Conservation (phyloP, 1,140 invertebrate genomes). For the Thaumetopoea pityocampa region DNA sequence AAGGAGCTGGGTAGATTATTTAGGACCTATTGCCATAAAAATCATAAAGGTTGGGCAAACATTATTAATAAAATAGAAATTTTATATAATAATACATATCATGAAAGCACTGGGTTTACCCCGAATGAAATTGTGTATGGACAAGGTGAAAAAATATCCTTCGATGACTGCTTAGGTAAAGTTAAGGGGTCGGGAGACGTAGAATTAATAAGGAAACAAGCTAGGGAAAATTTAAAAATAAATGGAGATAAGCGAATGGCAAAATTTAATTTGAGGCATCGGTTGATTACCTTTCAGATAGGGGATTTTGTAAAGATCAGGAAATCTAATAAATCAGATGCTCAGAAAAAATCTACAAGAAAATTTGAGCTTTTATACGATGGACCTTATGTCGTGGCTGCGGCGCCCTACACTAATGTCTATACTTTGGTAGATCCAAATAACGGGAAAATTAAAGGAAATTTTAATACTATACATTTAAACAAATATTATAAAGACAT, state of each 20-base stretch:
- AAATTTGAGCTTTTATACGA: slow-evolving; percentile 26
- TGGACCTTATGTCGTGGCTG: slow-evolving; percentile 17
- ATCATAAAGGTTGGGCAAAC: slow-evolving; percentile 25
- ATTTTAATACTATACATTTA: slow-evolving; percentile 23
- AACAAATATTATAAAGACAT: not conserved
- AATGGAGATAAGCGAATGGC: not conserved
- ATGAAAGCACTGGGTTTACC: slow-evolving; percentile 37
- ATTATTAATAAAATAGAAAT: no score
- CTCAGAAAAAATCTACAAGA: slow-evolving; percentile 16
- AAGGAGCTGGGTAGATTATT: slow-evolving; percentile 36
- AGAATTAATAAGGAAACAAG: slow-evolving; percentile 10
- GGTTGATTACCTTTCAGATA: slow-evolving; percentile 15
- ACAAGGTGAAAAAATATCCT: not conserved
- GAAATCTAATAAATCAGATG: slow-evolving; percentile 20
- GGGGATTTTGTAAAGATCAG: slow-evolving; percentile 21
- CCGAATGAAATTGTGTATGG: slow-evolving; percentile 48
- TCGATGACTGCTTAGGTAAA: not conserved
- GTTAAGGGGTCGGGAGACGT: no score
- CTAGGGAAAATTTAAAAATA: slow-evolving; percentile 10
- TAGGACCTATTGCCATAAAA: slow-evolving; percentile 26
- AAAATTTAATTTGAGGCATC: slow-evolving; percentile 16
- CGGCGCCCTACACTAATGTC: slow-evolving; percentile 22
- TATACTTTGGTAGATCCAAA: slow-evolving; percentile 18
- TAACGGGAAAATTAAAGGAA: slow-evolving; percentile 5
- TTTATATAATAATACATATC: slow-evolving; percentile 46